Percentiles rank a stretch among this genome's conserved stretches.
These are phyloP conservation scores for Sylvilagus bachmani DNA, from an alignment of 2,113 vertebrate genomes.

Conservation along the genomic window DNA sequence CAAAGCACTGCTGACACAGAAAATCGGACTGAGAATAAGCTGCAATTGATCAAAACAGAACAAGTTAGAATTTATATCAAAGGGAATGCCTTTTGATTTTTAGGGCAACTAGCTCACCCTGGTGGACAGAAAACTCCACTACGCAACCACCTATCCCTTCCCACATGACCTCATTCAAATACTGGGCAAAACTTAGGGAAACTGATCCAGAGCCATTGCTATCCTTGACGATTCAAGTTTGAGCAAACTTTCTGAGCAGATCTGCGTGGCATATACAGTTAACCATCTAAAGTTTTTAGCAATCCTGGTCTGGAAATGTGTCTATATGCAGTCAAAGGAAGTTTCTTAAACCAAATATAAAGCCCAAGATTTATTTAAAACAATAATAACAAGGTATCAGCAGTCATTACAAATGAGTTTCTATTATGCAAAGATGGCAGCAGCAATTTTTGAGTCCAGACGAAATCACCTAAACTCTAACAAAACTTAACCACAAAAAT, in stretches of 20 bases:
- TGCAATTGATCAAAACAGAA: constrained; percentile 4
- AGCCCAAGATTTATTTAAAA: constrained; percentile 35
- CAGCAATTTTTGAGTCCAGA: background rate
- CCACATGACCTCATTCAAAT: background rate
- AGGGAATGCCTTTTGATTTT: constrained; percentile 49
- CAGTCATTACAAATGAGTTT: constrained; percentile 24
- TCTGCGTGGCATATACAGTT: background rate
- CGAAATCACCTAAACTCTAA: constrained; percentile 52
- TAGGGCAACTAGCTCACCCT: constrained; percentile 78
- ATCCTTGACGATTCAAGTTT: background rate
- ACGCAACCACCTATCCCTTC: background rate
- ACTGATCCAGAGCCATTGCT: background rate
- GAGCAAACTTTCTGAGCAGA: constrained; percentile 12
- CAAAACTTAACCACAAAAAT: constrained; percentile 51
- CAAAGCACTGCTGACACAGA: constrained; percentile 18
- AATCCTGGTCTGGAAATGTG: background rate
- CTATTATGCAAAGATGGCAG: background rate
- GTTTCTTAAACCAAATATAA: constrained; percentile 46
- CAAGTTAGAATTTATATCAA: constrained; percentile 53
- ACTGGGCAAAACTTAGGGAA: background rate
- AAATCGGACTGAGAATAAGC: constrained; percentile 28
- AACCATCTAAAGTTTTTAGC: background rate
- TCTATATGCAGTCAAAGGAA: background rate
- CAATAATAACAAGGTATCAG: background rate
- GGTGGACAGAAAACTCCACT: constrained; percentile 68